A percentile compares a stretch with the other conserved stretches of the same genome.
Evolutionary conservation across 1,140 invertebrate species (phyloP).

Genomic region (Ruditapes philippinarum): DNA sequence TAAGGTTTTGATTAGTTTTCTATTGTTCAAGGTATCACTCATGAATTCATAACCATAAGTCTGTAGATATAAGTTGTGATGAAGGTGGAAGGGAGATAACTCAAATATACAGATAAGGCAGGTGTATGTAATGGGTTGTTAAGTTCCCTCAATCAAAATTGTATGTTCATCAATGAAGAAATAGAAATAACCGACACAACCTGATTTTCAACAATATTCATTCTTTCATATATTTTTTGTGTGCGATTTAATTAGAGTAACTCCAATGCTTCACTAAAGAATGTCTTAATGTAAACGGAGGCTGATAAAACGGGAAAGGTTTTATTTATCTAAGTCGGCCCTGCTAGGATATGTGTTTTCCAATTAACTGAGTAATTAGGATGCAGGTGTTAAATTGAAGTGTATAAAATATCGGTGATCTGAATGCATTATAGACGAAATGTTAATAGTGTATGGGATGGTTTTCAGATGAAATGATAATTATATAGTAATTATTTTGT

Average conservation of each 20-base stretch:
- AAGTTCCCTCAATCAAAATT: not conserved
- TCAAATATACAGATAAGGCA: not conserved
- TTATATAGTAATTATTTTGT: conserved; percentile 27
- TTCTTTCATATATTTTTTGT: not conserved
- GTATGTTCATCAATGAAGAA: not conserved
- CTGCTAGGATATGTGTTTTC: not conserved
- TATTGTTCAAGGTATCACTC: too few species aligned
- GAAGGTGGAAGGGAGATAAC: conserved; percentile 17
- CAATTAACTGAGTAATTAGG: conserved; percentile 61
- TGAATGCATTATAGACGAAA: not conserved
- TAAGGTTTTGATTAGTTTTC: too few species aligned
- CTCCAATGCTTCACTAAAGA: not conserved
- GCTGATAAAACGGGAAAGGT: not conserved
- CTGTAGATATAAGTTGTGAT: not conserved
- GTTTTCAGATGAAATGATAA: conserved; percentile 30
- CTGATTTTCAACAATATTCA: not conserved
- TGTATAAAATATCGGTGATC: conserved; percentile 33
- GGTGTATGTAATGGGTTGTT: conserved; percentile 4
- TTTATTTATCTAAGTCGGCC: conserved; percentile 16
- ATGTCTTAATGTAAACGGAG: conserved; percentile 13
- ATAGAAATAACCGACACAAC: too few species aligned
- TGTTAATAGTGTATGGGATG: conserved; percentile 39
- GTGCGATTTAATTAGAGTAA: conserved; percentile 4
- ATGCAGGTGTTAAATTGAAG: conserved; percentile 61
- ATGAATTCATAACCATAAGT: too few species aligned